Evolutionary conservation across 1,140 invertebrate genomes (phyloP).

Genomic region (Ostrea denselamellosa): DNA sequence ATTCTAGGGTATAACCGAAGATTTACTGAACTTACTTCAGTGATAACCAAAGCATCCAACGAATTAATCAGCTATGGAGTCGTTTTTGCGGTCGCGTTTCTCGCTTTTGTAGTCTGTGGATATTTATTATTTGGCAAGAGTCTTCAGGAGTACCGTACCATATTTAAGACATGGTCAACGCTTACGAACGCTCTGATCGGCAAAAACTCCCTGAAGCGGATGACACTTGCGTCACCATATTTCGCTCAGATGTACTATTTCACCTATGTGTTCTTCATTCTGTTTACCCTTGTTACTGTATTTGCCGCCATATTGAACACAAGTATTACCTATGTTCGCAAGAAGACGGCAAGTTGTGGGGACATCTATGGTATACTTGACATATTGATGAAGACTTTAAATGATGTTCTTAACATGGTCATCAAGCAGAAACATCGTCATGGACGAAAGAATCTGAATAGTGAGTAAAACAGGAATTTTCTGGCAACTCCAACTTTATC

Average conservation of each 20-base stretch:
- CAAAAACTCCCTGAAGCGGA: constrained; percentile 86
- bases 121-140: constrained; percentile 66
- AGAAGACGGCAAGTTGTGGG: constrained; percentile 48
- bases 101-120: constrained; percentile 67
- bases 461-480: background rate
- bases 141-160: constrained; percentile 63
- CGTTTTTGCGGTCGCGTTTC: constrained; percentile 70
- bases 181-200: constrained; percentile 82
- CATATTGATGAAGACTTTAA: constrained; percentile 49
- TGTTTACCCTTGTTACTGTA: constrained; percentile 89
- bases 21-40: constrained; percentile 58
- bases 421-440: background rate
- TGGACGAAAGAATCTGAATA: background rate
- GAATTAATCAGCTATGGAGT: constrained; percentile 68
- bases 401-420: constrained; percentile 43
- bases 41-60: constrained; percentile 53
- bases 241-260: constrained; percentile 88
- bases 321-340: constrained; percentile 73
- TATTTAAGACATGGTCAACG: constrained; percentile 62
- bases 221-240: constrained; percentile 84
- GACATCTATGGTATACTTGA: constrained; percentile 63
- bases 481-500: too few relatives aligned
- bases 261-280: constrained; percentile 87
- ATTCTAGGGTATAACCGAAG: constrained; percentile 54
- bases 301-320: constrained; percentile 90